Evolutionary conservation across 2,113 vertebrate genomes (phyloP).

Genomic region (Fukomys damarensis): DNA sequence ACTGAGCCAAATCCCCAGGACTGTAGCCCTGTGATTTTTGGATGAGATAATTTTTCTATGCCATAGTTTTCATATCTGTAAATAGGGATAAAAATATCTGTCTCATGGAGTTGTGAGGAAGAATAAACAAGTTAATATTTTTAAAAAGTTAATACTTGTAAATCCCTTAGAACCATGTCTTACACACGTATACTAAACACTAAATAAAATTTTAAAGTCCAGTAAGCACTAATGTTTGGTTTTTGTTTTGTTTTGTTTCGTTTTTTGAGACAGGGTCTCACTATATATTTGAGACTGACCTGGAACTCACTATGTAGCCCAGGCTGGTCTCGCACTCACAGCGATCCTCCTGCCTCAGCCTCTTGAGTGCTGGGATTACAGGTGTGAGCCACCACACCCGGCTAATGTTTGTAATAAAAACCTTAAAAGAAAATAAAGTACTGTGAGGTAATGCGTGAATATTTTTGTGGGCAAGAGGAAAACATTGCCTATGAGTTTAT

Average conservation of each 20-base stretch:
- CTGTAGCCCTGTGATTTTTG: not conserved
- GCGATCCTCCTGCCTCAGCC: no score
- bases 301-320: no score
- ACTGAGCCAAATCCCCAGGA: no score
- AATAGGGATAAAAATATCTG: not conserved
- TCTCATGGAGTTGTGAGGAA: not conserved
- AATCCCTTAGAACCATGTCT: constrained; percentile 12
- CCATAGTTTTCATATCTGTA: constrained; percentile 26
- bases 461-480: not conserved
- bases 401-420: constrained; percentile 29
- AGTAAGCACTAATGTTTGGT: not conserved
- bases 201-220: constrained; percentile 9
- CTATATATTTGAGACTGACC: no score
- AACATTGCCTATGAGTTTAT: not conserved
- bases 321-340: no score
- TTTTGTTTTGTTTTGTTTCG: no score
- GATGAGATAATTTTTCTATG: not conserved
- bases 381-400: no score
- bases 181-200: not conserved
- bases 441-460: not conserved
- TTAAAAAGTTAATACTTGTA: constrained; percentile 28
- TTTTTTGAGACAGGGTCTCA: no score
- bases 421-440: not conserved
- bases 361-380: no score
- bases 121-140: constrained; percentile 12